Evolutionary conservation across 2,797 vertebrate genomes (phyloP), one percentile per base, ranked within the genome.

Genomic region (Periophthalmus magnuspinnatus): DNA sequence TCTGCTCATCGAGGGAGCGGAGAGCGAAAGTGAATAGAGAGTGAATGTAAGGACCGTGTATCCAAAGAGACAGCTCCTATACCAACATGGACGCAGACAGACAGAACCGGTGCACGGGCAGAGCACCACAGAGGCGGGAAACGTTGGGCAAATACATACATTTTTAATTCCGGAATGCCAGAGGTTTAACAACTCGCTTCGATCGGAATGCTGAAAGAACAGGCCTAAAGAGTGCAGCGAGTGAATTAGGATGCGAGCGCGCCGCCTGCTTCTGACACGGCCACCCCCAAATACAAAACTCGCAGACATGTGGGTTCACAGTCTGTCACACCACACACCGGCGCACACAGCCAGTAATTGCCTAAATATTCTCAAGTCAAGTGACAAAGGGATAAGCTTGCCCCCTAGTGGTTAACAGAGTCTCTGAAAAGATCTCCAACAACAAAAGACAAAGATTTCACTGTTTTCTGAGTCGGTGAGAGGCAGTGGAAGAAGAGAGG

Each of bases 401-500:
- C 93, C 93, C 92, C 89, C 93, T 93, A 92, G 93, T 94, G 93
- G 84, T 92, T 86, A 89, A 69, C 68, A 5, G 13, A 7, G 64
- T 84, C 81, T 79, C 77, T 74, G 63, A 73, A 81, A 85, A 77
- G 71, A 77, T 50, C 17, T 65, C 47, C 11, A 6, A 1, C 2
- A 33, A n/a, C 24, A 52, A 65, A 65, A 50, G 24, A 50, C 45
- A 65, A 33, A 24, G 13, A 5, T 13, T 11, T 45, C 41, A 45
- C 19, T 34, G 57, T 59, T 1, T 33, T 50, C 24, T 65, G 22
- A 14, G 7, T 61, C 33, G 21, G 19, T 38, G 19, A 38, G 19
- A 56, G 28, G 3, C 28, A 1, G 28, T 3, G 28, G 28, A 1
- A n/a, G 28, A 28, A 28, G 28, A 28, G 28, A 3, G 3, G 3